These are phyloP conservation scores for Hetaerina titia DNA, from an alignment of 2,888 invertebrate species.

Conservation along the genomic window DNA sequence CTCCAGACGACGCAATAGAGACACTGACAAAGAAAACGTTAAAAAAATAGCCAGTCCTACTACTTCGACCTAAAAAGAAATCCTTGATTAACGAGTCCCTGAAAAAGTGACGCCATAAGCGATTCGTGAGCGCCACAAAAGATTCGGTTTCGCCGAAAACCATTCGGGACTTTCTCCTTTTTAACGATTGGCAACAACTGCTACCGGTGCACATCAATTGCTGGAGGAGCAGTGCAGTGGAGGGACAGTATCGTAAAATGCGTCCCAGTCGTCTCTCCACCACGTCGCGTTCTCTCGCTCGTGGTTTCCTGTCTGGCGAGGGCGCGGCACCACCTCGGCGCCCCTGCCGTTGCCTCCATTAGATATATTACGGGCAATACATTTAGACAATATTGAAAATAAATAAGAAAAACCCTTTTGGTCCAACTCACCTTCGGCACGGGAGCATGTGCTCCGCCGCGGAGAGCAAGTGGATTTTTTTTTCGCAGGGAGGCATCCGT, in stretches of 20 bases:
- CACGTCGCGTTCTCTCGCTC: background rate
- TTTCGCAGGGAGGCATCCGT: too few species aligned
- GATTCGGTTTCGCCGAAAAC: constrained; percentile 10
- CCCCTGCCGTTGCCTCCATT: background rate
- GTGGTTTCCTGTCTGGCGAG: constrained; percentile 2
- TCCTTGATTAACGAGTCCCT: constrained; percentile 15
- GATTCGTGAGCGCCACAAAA: background rate
- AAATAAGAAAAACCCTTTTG: too few species aligned
- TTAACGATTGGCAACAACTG: constrained; percentile 29
- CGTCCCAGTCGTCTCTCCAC: background rate
- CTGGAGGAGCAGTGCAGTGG: background rate
- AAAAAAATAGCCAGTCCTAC: background rate
- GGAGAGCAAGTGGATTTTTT: too few species aligned
- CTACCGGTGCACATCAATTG: constrained; percentile 28
- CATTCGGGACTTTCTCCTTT: constrained; percentile 5
- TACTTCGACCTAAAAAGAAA: background rate
- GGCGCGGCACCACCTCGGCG: background rate
- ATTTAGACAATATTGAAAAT: too few species aligned
- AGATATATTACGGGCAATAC: too few species aligned
- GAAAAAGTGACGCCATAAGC: constrained; percentile 18
- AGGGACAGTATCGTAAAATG: background rate
- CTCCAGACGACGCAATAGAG: background rate
- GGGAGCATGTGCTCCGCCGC: too few species aligned
- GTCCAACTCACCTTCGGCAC: too few species aligned
- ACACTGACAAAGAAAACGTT: constrained; percentile 3